Evolutionary conservation across 2,113 vertebrate genomes (phyloP), one percentile per base, ranked within the genome.

Genomic region (Platichthys stellatus): DNA sequence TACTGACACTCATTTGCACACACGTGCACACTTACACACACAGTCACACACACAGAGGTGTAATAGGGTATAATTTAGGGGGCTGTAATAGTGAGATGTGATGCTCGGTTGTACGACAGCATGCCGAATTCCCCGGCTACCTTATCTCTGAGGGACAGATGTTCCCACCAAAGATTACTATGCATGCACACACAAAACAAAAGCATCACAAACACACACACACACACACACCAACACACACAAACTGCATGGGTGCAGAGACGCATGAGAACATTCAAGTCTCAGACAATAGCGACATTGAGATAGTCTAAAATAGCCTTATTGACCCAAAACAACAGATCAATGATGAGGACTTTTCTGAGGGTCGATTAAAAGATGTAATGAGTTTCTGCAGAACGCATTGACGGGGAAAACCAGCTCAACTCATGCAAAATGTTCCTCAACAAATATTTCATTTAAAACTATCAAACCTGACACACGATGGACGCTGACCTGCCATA

Each of bases 61-160:
- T 90, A 87, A 89, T 64, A 69, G 82, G 69, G 82, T 83, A 64
- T 90, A 90, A 86, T 91, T 88, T 86, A 85, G 84, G 84, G 80
- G 81, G 83, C 84, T 90, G 85, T 77, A 90, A 89, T 63, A 80
- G 88, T 86, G 82, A 90, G 80, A 91, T 86, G 82, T 90, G 80
- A 91, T 87, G 85, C 85, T 76, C 15, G 10, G 89, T 76, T 86
- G 85, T 90, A 90, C 89, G 86, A 91, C 89, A 88, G 87, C 84
- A 80, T 86, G 84, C 67, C 87, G 88, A 93, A 93, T 93, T 91
- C 86, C 71, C 72, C 2, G 54, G 85, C 86, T 88, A 87, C 84
- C 90, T 91, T 93, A 92, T 93, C 91, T 90, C 86, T 82, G 74
- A 89, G 84, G 86, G 90, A 92, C 92, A 93, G 91, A 90, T 89